Evolutionary conservation across 30 jellyfish, hydroid and myxozoan genomes (phyloP).

Genomic region (Phacellophora camtschatica): DNA sequence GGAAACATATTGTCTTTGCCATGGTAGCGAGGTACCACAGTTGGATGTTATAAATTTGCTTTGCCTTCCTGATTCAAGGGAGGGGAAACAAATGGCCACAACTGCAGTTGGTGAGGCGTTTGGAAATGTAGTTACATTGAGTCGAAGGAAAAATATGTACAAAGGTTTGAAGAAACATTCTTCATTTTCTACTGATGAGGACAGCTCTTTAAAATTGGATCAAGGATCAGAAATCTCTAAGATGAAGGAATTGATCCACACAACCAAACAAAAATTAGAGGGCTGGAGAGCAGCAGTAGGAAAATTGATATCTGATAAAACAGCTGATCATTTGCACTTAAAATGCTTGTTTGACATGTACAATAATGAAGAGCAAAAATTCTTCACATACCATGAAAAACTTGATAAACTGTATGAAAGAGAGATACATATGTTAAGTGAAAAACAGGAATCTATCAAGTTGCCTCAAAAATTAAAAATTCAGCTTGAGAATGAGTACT

Average conservation of each 20-base stretch:
- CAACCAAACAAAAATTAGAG: slow-evolving; percentile 9
- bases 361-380: slow-evolving; percentile 18
- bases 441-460: slow-evolving; percentile 1
- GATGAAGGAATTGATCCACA: slow-evolving; percentile 14
- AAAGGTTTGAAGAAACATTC: slow-evolving; percentile 7
- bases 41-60: not conserved
- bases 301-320: not conserved
- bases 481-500: slow-evolving; percentile 15
- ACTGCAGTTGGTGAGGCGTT: slow-evolving; percentile 28
- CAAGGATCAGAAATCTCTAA: slow-evolving; percentile 1
- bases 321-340: not conserved
- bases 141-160: slow-evolving; percentile 4
- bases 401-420: not conserved
- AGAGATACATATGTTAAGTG: not conserved
- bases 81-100: slow-evolving; percentile 26
- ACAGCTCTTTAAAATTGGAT: not conserved
- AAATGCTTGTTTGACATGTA: slow-evolving; percentile 13
- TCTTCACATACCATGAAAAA: slow-evolving; percentile 6
- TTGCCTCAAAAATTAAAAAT: slow-evolving; percentile 6
- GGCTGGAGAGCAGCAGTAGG: slow-evolving; percentile 29
- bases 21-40: not conserved
- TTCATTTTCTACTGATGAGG: slow-evolving; percentile 1
- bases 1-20: slow-evolving; percentile 17
- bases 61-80: slow-evolving; percentile 20
- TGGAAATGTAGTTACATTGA: not conserved